phyloP scores from a whole-genome alignment of 1,140 invertebrate genomes.

The Helicoverpa armigera region DNA sequence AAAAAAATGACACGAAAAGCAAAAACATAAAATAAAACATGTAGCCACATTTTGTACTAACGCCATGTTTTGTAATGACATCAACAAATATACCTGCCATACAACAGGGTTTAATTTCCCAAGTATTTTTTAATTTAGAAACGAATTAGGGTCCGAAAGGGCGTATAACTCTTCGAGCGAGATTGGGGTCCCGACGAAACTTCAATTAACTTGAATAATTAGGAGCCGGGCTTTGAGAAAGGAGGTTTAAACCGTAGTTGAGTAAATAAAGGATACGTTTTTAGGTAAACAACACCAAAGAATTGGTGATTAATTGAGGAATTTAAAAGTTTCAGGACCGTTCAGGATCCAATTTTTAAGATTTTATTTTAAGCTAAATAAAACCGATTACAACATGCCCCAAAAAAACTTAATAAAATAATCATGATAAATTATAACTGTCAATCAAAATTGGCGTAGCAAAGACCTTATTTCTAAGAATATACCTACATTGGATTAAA shows the following conservation, averaged over 20 bases:
- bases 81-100: slow-evolving; percentile 2
- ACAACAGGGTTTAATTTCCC: slow-evolving; percentile 18
- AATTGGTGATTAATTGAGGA: slow-evolving; percentile 40
- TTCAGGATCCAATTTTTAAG: background rate
- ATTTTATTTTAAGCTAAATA: background rate
- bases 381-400: background rate
- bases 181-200: slow-evolving; percentile 49
- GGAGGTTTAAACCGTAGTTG: background rate
- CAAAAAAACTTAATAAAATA: background rate
- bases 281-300: slow-evolving; percentile 27
- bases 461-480: too few relatives aligned
- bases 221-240: slow-evolving; percentile 28
- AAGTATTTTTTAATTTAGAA: slow-evolving; percentile 41
- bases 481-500: too few relatives aligned
- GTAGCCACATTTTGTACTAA: background rate
- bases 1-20: slow-evolving; percentile 15
- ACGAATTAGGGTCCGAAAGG: slow-evolving; percentile 15
- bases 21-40: background rate
- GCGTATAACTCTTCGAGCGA: slow-evolving; percentile 35
- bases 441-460: too few relatives aligned
- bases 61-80: slow-evolving; percentile 12
- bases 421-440: too few relatives aligned
- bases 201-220: slow-evolving; percentile 64
- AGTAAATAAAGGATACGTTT: slow-evolving; percentile 40
- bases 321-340: background rate